phyloP scores from a whole-genome alignment of 1,140 invertebrate species.

The Adelges cooleyi region DNA sequence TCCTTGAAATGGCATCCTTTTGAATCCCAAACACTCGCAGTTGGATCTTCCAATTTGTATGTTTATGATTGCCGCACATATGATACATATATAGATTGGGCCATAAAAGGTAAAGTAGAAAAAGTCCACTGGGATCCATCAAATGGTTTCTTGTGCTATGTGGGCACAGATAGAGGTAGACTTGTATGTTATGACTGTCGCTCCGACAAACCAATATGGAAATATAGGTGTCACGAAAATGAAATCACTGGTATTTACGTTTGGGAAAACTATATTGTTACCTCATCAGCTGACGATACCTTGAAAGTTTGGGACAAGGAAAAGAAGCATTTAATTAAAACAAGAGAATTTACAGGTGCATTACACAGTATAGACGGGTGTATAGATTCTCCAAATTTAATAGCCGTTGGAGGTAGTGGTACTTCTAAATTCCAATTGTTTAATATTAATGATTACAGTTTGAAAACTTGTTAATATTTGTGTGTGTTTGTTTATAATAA shows the following conservation, averaged over 20 bases:
- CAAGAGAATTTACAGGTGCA: constrained; percentile 44
- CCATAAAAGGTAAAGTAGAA: constrained; percentile 69
- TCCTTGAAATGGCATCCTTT: constrained; percentile 75
- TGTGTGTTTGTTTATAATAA: not conserved
- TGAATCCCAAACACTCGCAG: constrained; percentile 66
- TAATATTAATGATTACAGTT: constrained; percentile 23
- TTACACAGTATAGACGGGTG: constrained; percentile 60
- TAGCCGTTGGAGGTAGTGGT: constrained; percentile 73
- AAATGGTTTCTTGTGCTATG: constrained; percentile 59
- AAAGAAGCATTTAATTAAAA: constrained; percentile 38
- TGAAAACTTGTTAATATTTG: constrained; percentile 17
- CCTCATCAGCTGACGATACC: constrained; percentile 56
- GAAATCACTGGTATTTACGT: constrained; percentile 56
- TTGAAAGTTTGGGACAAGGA: constrained; percentile 72
- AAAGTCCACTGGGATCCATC: constrained; percentile 72
- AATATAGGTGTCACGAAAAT: constrained; percentile 61
- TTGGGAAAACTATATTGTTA: constrained; percentile 45
- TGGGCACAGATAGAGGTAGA: constrained; percentile 65
- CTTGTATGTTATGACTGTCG: constrained; percentile 70
- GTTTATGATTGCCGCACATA: constrained; percentile 62
- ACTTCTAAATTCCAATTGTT: constrained; percentile 45
- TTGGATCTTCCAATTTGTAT: constrained; percentile 63
- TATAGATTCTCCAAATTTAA: constrained; percentile 67
- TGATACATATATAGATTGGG: constrained; percentile 54
- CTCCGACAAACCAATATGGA: constrained; percentile 59